These are phyloP conservation scores for Eurytoma adleriae DNA, from an alignment of 2,888 invertebrate species.

Conservation along the genomic window DNA sequence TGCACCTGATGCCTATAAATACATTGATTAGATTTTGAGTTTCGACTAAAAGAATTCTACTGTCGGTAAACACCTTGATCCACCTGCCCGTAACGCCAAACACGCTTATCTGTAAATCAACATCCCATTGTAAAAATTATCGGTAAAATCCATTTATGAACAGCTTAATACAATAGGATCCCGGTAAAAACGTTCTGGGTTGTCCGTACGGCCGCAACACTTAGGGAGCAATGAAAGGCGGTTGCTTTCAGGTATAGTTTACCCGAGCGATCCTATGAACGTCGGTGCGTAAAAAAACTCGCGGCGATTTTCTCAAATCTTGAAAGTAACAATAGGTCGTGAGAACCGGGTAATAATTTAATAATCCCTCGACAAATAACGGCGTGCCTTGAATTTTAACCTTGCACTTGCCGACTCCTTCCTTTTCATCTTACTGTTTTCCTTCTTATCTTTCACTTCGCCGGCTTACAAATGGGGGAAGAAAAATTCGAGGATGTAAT, in stretches of 20 bases:
- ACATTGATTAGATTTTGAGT: too few relatives aligned
- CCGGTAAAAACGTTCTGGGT: background rate
- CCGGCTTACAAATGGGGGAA: too few relatives aligned
- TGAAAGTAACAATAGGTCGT: background rate
- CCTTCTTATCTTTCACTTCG: conserved; percentile 3
- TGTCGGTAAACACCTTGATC: background rate
- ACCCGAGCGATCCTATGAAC: background rate
- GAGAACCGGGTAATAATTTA: conserved; percentile 4
- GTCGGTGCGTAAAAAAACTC: background rate
- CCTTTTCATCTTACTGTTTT: background rate
- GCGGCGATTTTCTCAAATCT: conserved; percentile 9
- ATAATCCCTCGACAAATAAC: conserved; percentile 27
- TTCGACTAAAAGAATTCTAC: background rate
- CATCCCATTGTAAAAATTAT: conserved; percentile 23
- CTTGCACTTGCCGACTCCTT: conserved; percentile 21
- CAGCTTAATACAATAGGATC: background rate
- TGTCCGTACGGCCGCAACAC: background rate
- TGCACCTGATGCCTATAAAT: too few relatives aligned
- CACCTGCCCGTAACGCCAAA: background rate
- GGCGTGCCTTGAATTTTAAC: conserved; percentile 16
- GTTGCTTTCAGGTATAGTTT: background rate
- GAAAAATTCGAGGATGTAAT: too few relatives aligned
- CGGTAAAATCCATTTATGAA: conserved; percentile 28
- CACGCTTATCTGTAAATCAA: conserved; percentile 1
- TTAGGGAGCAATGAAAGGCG: background rate